Evolutionary conservation across 1,140 invertebrate genomes (phyloP).

Genomic region (Papilio helenus): DNA sequence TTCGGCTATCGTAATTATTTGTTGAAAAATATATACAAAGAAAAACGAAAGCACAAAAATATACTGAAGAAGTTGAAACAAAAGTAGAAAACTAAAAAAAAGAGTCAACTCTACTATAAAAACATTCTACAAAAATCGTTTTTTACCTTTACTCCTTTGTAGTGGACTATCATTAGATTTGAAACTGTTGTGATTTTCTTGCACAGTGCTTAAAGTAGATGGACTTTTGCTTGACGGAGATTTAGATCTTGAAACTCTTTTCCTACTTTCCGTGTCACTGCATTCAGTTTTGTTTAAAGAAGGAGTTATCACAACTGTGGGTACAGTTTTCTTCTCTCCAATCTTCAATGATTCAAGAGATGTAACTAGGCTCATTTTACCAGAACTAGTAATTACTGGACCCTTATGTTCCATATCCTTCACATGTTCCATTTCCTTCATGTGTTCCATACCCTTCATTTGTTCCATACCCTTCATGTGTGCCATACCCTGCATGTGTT

Average conservation of each 20-base stretch:
- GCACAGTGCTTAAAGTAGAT: constrained; percentile 69
- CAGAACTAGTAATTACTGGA: constrained; percentile 59
- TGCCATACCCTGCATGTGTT: no score
- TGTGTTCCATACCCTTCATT: no score
- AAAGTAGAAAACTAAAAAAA: neutral
- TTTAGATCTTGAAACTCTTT: constrained; percentile 55
- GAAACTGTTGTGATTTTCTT: constrained; percentile 67
- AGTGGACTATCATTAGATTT: constrained; percentile 66
- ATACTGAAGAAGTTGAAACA: neutral
- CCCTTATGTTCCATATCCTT: constrained; percentile 40
- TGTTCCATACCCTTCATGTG: no score
- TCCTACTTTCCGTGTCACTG: constrained; percentile 45
- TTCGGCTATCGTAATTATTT: neutral
- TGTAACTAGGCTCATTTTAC: constrained; percentile 66
- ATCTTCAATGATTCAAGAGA: constrained; percentile 61
- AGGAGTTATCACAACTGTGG: constrained; percentile 56
- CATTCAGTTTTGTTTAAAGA: constrained; percentile 42
- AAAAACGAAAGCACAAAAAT: neutral
- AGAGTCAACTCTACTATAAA: neutral
- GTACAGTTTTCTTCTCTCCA: constrained; percentile 51
- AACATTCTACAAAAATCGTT: neutral
- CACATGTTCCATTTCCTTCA: no score
- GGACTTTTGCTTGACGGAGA: constrained; percentile 69
- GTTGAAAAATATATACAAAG: neutral
- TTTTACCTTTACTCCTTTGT: constrained; percentile 59